Conservation (phyloP, 2,888 invertebrate genomes). For the Mythimna albipuncta region DNA sequence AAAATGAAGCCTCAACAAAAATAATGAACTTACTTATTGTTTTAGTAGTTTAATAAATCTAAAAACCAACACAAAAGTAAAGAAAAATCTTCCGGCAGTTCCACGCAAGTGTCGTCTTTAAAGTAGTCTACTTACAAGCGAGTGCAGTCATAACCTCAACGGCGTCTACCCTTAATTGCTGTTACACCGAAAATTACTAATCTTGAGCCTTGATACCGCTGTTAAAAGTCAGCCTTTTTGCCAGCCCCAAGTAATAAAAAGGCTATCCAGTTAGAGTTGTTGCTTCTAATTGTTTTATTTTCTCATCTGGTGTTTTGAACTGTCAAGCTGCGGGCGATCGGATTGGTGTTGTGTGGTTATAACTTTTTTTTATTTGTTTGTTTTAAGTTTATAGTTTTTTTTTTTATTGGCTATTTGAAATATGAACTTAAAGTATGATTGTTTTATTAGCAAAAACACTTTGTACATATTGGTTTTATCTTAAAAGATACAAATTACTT, state of each 20-base stretch:
- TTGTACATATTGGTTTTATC: no score
- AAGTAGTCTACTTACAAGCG: constrained; percentile 52
- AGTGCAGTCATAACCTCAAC: constrained; percentile 62
- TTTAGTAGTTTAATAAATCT: neutral
- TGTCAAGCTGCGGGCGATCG: constrained; percentile 37
- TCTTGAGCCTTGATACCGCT: constrained; percentile 62
- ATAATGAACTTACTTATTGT: neutral
- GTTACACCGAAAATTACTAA: constrained; percentile 69
- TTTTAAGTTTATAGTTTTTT: constrained; percentile 19
- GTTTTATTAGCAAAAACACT: no score
- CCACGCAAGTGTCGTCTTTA: constrained; percentile 4
- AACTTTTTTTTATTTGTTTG: constrained; percentile 25
- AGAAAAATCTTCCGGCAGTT: neutral
- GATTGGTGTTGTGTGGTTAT: constrained; percentile 41
- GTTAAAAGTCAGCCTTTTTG: constrained; percentile 65
- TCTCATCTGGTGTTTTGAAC: constrained; percentile 56
- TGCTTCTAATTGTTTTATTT: constrained; percentile 66
- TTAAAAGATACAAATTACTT: no score
- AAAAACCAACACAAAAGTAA: neutral
- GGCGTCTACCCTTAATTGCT: constrained; percentile 64
- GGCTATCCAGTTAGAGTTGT: constrained; percentile 59
- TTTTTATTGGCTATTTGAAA: constrained; percentile 3
- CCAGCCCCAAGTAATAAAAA: constrained; percentile 63
- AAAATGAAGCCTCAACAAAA: neutral
- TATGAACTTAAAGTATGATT: no score